Conservation (phyloP, 37 sponge, comb jelly and placozoan species). For the Sycon ciliatum region DNA sequence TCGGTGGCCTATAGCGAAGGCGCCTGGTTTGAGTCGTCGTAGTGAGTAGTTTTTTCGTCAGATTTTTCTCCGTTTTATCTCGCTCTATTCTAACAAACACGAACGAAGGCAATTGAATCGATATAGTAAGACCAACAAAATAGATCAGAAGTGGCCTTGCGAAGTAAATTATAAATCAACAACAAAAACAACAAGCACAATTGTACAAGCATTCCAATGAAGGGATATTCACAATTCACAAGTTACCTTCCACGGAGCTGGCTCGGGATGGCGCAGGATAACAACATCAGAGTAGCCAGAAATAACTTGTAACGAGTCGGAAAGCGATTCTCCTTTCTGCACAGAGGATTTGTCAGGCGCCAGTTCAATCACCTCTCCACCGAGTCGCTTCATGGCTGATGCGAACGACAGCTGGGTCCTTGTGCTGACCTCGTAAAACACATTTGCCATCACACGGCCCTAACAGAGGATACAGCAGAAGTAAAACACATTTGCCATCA, state of each 20-base stretch:
- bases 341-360: constrained; percentile 67
- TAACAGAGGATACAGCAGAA: constrained; percentile 15
- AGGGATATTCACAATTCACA: background rate
- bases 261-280: constrained; percentile 84
- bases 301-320: constrained; percentile 84
- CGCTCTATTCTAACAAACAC: too few species aligned
- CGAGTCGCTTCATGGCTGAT: constrained; percentile 94
- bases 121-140: too few species aligned
- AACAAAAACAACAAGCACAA: background rate
- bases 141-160: too few species aligned
- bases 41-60: too few species aligned
- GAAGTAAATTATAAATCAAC: too few species aligned
- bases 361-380: constrained; percentile 66
- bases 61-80: background rate
- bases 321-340: constrained; percentile 90
- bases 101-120: too few species aligned
- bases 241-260: constrained; percentile 58
- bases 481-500: constrained; percentile 88
- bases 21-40: too few species aligned
- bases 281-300: constrained; percentile 83
- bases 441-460: constrained; percentile 73
- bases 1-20: too few species aligned
- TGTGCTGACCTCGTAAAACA: constrained; percentile 98
- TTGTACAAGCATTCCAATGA: background rate
- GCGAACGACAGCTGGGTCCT: constrained; percentile 82